Conservation (phyloP, 2,888 invertebrate species). For the Coelogynopora nodosa region DNA sequence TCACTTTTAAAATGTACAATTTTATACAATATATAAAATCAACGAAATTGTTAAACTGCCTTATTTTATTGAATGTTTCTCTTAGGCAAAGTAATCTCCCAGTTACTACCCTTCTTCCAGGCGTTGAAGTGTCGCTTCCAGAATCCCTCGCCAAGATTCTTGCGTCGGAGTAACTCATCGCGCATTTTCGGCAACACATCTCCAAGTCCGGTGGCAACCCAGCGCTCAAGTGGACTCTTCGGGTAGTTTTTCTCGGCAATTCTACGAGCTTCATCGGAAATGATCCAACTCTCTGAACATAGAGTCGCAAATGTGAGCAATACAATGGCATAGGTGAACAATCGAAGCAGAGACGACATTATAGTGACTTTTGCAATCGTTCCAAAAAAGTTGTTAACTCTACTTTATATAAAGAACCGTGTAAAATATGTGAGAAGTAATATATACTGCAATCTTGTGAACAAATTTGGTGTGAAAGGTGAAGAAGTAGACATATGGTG, state of each 20-base stretch:
- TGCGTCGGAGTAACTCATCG: not conserved
- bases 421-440: no score
- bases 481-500: no score
- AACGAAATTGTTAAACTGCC: no score
- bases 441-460: no score
- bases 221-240: not conserved
- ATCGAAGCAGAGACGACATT: no score
- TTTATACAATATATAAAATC: no score
- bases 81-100: not conserved
- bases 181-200: not conserved
- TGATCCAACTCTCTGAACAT: not conserved
- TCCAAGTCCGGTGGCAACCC: constrained; percentile 1
- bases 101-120: not conserved
- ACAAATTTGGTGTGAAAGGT: no score
- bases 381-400: no score
- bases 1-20: no score
- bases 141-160: not conserved
- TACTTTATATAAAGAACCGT: no score
- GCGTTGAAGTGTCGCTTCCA: not conserved
- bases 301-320: not conserved
- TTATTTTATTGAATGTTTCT: not conserved
- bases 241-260: not conserved
- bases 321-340: not conserved
- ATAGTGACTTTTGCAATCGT: no score
- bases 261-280: not conserved